Evolutionary conservation across 2,888 invertebrate genomes (phyloP).

Genomic region (Spialia ferax): DNA sequence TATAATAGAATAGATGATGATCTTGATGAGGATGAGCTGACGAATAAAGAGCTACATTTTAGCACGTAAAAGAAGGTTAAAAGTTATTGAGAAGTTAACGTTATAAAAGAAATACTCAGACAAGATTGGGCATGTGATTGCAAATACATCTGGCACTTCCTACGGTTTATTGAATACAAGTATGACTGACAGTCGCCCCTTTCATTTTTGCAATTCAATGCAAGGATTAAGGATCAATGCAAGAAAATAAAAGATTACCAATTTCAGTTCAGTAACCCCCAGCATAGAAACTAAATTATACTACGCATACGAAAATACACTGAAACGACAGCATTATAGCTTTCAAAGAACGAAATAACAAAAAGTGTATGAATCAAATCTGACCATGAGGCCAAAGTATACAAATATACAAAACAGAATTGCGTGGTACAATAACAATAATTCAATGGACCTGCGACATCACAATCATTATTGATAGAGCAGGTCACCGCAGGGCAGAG

Average conservation of each 20-base stretch:
- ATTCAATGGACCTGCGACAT: constrained; percentile 11
- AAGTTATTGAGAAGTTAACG: neutral
- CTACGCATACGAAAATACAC: neutral
- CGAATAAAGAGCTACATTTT: neutral
- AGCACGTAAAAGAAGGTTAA: neutral
- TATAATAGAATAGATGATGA: too few relatives aligned
- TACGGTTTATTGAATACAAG: neutral
- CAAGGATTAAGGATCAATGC: neutral
- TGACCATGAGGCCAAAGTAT: neutral
- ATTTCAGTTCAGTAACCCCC: neutral
- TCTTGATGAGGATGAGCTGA: neutral
- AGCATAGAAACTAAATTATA: neutral
- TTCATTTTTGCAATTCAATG: neutral
- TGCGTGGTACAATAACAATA: constrained; percentile 17
- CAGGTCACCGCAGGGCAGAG: constrained; percentile 49
- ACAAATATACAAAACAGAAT: constrained; percentile 1
- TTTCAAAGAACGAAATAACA: neutral
- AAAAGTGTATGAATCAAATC: neutral
- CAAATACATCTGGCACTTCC: neutral
- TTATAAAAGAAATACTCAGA: neutral
- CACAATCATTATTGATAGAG: constrained; percentile 26
- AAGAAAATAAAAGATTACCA: too few relatives aligned
- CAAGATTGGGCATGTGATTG: neutral
- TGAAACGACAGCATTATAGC: neutral
- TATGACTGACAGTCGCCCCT: neutral